Evolutionary conservation across 2,888 invertebrate species (phyloP).

Genomic region (Agrotis segetum): DNA sequence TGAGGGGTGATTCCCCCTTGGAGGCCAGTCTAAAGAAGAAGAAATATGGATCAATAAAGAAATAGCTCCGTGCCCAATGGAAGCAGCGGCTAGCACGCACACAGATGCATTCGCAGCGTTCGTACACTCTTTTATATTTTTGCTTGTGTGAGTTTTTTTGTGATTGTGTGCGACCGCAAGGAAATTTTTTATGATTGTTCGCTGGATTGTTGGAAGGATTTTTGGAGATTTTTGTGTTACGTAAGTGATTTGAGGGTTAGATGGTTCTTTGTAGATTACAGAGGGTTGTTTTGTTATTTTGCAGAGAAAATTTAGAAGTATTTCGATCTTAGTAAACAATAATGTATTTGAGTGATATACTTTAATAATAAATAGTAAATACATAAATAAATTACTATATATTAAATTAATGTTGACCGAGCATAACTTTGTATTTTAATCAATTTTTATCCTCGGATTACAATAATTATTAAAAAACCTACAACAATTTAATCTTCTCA

Average conservation of each 20-base stretch:
- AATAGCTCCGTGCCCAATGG: constrained; percentile 90
- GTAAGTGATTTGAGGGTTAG: constrained; percentile 38
- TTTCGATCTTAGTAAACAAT: background rate
- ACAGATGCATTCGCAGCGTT: constrained; percentile 72
- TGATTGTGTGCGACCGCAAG: constrained; percentile 75
- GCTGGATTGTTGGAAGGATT: constrained; percentile 55
- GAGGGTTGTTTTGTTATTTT: background rate
- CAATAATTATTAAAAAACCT: too few species aligned
- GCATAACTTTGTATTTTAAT: too few species aligned
- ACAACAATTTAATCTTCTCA: too few species aligned
- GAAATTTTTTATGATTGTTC: constrained; percentile 69
- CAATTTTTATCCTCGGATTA: too few species aligned
- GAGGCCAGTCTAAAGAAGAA: constrained; percentile 89
- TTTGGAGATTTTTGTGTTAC: constrained; percentile 46
- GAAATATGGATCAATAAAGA: constrained; percentile 92
- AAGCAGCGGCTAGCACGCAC: constrained; percentile 87
- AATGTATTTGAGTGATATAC: too few species aligned
- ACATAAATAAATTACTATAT: too few species aligned
- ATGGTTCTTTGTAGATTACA: constrained; percentile 1
- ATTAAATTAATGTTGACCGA: too few species aligned
- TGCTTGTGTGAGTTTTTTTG: constrained; percentile 54
- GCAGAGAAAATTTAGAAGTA: background rate
- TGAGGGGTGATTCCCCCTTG: constrained; percentile 65
- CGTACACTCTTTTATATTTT: constrained; percentile 66
- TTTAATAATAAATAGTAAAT: too few species aligned